These are phyloP conservation scores for Nebria ingens DNA, from an alignment of 1,140 invertebrate species.

Conservation along the genomic window DNA sequence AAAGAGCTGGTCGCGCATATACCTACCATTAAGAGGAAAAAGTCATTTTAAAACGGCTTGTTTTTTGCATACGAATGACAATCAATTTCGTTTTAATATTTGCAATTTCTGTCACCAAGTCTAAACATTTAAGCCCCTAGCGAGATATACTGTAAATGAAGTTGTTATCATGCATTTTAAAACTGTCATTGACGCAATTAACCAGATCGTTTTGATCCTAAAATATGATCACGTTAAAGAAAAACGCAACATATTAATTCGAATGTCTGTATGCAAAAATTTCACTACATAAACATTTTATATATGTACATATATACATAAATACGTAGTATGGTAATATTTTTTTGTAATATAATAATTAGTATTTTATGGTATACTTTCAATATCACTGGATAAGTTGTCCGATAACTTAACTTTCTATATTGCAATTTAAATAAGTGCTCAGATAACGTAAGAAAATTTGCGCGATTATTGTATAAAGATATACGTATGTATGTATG, in stretches of 20 bases:
- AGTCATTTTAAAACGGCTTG: no score
- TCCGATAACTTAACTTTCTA: no score
- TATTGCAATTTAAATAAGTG: no score
- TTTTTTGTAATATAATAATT: no score
- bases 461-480: no score
- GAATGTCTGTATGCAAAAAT: neutral
- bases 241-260: neutral
- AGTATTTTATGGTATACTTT: no score
- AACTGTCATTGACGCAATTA: neutral
- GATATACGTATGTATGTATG: no score
- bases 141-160: constrained; percentile 8
- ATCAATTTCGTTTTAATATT: constrained; percentile 5
- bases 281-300: neutral
- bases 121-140: neutral
- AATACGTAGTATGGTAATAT: no score
- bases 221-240: neutral
- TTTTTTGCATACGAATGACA: neutral
- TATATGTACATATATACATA: constrained; percentile 1
- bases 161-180: neutral
- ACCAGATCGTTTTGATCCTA: neutral
- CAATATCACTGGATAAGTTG: no score
- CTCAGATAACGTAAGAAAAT: no score
- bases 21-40: no score
- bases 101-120: neutral
- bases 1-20: no score